Conservation (phyloP, 2,888 invertebrate genomes). For the Aporophyla nigra region DNA sequence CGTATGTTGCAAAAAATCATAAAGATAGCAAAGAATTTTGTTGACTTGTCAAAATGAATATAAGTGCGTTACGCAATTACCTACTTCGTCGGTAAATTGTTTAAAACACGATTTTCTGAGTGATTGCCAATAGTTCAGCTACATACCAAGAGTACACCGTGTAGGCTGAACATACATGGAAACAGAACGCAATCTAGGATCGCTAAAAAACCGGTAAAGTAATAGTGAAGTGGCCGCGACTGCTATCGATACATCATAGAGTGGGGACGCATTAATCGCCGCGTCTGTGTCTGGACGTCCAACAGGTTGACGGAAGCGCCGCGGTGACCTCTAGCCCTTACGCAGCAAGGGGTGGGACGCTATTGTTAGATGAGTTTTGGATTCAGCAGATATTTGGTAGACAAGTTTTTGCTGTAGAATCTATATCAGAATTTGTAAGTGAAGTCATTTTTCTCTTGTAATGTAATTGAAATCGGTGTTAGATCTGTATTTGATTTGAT, state of each 20-base stretch:
- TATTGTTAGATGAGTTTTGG: not conserved
- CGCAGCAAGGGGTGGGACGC: conserved; percentile 22
- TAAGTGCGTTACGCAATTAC: not conserved
- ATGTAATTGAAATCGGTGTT: not conserved
- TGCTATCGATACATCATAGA: conserved; percentile 63
- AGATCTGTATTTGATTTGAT: not conserved
- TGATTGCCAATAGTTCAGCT: not conserved
- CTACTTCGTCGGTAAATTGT: not conserved
- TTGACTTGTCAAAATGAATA: not conserved
- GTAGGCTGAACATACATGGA: conserved; percentile 4
- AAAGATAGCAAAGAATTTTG: not conserved
- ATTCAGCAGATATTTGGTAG: conserved; percentile 3
- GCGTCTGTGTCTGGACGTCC: conserved; percentile 50
- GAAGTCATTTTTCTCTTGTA: too few species aligned
- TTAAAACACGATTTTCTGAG: not conserved
- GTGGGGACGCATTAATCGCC: conserved; percentile 66
- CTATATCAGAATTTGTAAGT: not conserved
- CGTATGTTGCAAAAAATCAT: not conserved
- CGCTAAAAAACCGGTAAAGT: conserved; percentile 42
- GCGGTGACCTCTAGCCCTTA: conserved; percentile 52
- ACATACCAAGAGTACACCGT: not conserved
- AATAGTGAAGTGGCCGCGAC: conserved; percentile 38
- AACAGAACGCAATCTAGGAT: conserved; percentile 21
- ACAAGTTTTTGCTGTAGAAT: not conserved
- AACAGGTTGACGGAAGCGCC: conserved; percentile 67